Evolutionary conservation across 1,140 invertebrate species (phyloP), one percentile per base, ranked within the genome.

Genomic region (Drosophila lacteicornis): DNA sequence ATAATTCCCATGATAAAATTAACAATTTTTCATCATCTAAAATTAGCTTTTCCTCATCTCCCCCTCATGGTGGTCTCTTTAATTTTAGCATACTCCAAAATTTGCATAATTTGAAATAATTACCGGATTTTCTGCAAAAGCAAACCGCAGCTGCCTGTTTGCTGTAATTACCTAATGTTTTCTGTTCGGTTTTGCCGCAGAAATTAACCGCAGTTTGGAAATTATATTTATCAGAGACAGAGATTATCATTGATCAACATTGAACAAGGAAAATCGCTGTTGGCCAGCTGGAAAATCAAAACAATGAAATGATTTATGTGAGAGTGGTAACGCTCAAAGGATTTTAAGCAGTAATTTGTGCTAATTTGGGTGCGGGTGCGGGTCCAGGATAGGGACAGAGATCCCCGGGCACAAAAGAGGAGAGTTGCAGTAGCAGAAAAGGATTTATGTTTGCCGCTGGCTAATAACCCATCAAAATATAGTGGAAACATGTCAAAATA

Each of bases 401-500:
- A 42, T 42, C 8, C 13, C 25, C 17, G 17, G 11, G 53, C 46
- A 66, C 53, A 56, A 56, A 66, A 57, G 61, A 36, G 33, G 33
- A 36, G 40, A 43, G 25, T 6, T 25, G 11, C 38, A 51, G 51
- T 55, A 19, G 51, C 51, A 40, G 51, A 56, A 56, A 40, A 56
- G 59, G 57, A 78, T 60, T 65, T 74, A 49, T 62, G 60, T 51
- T 67, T 56, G 51, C 68, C 73, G 65, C 65, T 81, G 53, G 58
- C 58, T 82, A 71, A 82, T 61, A 65, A 58, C 66, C 73, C 61
- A 82, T 58, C 66, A 83, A 83, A 79, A 83, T 80, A 59, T 74
- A 78, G 50, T 69, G 59, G 62, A 78, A 85, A 84, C 67, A 85
- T 77, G 82, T 86, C 82, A 86, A 86, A 86, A 86, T 79, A 86